phyloP scores from a whole-genome alignment of 2,113 vertebrate species.

The Anser brachyrhynchus region DNA sequence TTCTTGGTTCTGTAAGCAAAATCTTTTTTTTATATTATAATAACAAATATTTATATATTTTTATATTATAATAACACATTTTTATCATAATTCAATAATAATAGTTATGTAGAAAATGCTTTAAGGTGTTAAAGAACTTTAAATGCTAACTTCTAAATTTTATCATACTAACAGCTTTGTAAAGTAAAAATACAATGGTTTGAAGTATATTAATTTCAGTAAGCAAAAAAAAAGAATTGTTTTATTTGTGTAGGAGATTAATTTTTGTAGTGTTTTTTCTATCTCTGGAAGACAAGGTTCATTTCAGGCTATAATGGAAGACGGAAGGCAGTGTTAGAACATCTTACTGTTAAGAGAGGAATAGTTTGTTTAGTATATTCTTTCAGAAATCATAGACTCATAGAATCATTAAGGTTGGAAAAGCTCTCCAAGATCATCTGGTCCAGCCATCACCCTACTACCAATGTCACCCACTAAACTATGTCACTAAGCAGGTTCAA shows the following conservation, averaged over 20 bases:
- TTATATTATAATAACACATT: no score
- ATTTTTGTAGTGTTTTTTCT: not conserved
- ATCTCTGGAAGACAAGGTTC: not conserved
- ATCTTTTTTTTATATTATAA: not conserved
- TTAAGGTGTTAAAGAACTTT: not conserved
- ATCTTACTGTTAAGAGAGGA: not conserved
- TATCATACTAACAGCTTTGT: not conserved
- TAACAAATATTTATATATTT: no score
- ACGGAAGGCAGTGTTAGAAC: not conserved
- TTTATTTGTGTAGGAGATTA: not conserved
- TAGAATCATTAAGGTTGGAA: no score
- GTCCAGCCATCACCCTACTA: no score
- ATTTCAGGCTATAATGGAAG: not conserved
- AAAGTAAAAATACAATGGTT: not conserved
- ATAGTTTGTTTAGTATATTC: not conserved
- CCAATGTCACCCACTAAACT: no score
- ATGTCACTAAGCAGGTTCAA: no score
- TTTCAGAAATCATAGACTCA: not conserved
- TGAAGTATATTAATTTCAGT: not conserved
- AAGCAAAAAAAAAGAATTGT: not conserved
- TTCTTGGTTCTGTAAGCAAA: not conserved
- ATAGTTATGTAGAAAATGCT: not conserved
- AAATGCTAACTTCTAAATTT: not conserved
- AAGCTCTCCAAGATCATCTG: no score
- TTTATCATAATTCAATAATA: not conserved